phyloP scores from a whole-genome alignment of 2,888 invertebrate species.

The Rhogogaster chlorosoma region DNA sequence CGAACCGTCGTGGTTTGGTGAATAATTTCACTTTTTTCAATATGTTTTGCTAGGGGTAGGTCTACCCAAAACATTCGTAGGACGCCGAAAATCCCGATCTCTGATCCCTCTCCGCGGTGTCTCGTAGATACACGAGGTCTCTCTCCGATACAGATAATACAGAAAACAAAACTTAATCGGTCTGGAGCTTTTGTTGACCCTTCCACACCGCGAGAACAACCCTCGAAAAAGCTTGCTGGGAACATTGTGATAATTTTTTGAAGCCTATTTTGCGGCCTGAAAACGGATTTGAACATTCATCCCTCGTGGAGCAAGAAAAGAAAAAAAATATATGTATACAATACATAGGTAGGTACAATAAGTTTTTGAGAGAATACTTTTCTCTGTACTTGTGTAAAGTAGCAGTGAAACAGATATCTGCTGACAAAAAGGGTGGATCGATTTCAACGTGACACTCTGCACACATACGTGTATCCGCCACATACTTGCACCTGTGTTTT shows the following conservation, averaged over 20 bases:
- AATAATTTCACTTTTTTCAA: conserved; percentile 19
- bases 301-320: background rate
- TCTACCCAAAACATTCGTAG: conserved; percentile 14
- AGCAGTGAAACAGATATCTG: background rate
- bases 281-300: background rate
- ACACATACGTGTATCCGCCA: background rate
- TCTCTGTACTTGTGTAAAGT: background rate
- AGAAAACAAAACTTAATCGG: conserved; percentile 19
- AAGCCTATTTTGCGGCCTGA: background rate
- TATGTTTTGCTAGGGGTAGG: background rate
- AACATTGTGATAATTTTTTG: background rate
- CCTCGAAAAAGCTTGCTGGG: background rate
- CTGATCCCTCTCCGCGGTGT: background rate
- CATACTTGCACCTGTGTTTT: background rate
- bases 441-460: conserved; percentile 11
- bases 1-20: conserved; percentile 22
- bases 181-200: background rate
- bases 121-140: conserved; percentile 5
- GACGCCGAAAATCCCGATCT: background rate
- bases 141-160: conserved; percentile 11
- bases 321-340: background rate
- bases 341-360: background rate
- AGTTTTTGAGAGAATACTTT: background rate
- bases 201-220: background rate
- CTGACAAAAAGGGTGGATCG: conserved; percentile 6